These are phyloP conservation scores for Merodon equestris DNA, from an alignment of 2,888 invertebrate genomes.

Conservation along the genomic window DNA sequence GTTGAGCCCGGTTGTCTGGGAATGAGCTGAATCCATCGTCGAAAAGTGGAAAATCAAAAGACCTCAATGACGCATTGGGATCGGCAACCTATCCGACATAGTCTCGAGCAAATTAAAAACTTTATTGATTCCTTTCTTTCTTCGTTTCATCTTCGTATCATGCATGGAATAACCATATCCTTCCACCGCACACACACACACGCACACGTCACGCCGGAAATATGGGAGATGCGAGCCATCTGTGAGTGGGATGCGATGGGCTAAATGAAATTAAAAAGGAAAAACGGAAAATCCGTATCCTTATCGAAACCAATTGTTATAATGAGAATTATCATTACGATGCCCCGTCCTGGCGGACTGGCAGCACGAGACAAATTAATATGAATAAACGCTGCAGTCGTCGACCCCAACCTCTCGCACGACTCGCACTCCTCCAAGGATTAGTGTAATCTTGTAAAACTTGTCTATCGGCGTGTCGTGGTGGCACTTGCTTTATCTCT, in stretches of 20 bases:
- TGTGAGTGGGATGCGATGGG: not conserved
- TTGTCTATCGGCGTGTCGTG: conserved; percentile 47
- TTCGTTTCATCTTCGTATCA: too few species aligned
- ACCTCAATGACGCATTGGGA: conserved; percentile 9
- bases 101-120: conserved; percentile 53
- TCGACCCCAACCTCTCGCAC: not conserved
- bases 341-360: not conserved
- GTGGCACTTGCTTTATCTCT: conserved; percentile 6
- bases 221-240: not conserved
- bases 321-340: conserved; percentile 65
- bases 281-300: conserved; percentile 41
- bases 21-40: conserved; percentile 32
- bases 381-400: conserved; percentile 18
- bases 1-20: conserved; percentile 13
- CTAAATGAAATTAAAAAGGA: conserved; percentile 36
- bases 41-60: conserved; percentile 57
- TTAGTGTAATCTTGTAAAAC: conserved; percentile 45
- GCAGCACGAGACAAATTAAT: conserved; percentile 53
- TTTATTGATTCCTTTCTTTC: conserved; percentile 30
- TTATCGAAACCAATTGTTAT: conserved; percentile 54
- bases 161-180: conserved; percentile 6
- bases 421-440: not conserved
- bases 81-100: conserved; percentile 17
- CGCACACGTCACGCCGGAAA: not conserved
- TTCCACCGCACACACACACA: not conserved